Percentiles rank a stretch among this genome's conserved stretches.
These are phyloP conservation scores for Hyles lineata DNA, from an alignment of 2,888 invertebrate species.

Conservation along the genomic window DNA sequence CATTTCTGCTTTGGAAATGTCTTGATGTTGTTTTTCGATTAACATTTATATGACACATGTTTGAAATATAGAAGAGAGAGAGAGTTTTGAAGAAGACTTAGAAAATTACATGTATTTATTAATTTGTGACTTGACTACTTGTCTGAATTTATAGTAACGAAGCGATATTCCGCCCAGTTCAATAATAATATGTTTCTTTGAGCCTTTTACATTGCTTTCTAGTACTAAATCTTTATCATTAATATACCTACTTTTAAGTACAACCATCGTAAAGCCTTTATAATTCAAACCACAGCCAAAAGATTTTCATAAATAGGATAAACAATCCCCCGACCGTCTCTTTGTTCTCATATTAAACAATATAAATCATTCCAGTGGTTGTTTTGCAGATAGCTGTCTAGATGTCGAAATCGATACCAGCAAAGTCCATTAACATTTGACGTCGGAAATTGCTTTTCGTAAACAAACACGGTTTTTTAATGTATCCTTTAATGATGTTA, in stretches of 20 bases:
- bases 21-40: slow-evolving; percentile 8
- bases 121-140: neutral
- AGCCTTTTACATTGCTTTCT: no score
- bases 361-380: neutral
- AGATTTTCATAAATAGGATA: neutral
- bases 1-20: neutral
- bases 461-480: slow-evolving; percentile 27
- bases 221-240: no score
- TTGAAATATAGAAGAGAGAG: neutral
- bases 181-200: no score
- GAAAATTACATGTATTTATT: neutral
- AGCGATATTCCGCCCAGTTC: no score
- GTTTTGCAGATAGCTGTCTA: slow-evolving; percentile 23
- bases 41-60: neutral
- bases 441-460: slow-evolving; percentile 30
- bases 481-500: slow-evolving; percentile 20
- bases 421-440: slow-evolving; percentile 28
- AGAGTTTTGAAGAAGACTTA: neutral
- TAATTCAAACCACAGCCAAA: neutral
- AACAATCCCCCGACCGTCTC: neutral
- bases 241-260: no score
- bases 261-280: neutral
- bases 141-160: no score
- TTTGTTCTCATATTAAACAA: slow-evolving; percentile 8
- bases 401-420: slow-evolving; percentile 30